Conservation (phyloP, 2,113 vertebrate species). For the Lepisosteus oculatus region DNA sequence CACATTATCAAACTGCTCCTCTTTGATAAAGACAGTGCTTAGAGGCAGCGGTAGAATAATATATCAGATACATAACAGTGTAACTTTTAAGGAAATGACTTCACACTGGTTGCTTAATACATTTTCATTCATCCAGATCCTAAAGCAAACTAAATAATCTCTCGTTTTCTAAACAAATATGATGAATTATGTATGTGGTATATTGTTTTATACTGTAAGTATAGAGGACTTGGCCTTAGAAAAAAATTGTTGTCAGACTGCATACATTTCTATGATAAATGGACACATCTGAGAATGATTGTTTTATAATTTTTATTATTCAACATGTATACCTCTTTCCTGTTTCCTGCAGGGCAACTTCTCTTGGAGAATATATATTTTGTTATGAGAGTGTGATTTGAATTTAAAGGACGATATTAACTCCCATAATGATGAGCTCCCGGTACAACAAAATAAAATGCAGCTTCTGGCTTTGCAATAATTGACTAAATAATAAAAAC, state of each 20-base stretch:
- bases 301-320: not conserved
- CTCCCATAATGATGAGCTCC: too few species aligned
- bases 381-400: conserved; percentile 1
- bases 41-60: too few species aligned
- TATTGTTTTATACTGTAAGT: not conserved
- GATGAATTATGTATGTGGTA: conserved; percentile 6
- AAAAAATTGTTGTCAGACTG: not conserved
- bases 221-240: conserved; percentile 8
- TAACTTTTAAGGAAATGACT: not conserved
- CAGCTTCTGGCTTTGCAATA: too few species aligned
- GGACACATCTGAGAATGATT: not conserved
- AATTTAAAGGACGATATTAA: not conserved
- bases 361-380: not conserved
- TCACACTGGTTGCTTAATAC: conserved; percentile 3
- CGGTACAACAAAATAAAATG: too few species aligned
- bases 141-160: conserved; percentile 9
- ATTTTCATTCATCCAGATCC: not conserved
- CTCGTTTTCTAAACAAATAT: not conserved
- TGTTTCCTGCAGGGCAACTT: not conserved
- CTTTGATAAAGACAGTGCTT: too few species aligned
- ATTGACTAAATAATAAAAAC: too few species aligned
- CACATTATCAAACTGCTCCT: not conserved
- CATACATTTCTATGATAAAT: conserved; percentile 13
- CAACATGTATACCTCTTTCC: not conserved
- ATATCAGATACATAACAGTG: not conserved